phyloP scores from a whole-genome alignment of 1,140 invertebrate species.

The Magallana angulata region DNA sequence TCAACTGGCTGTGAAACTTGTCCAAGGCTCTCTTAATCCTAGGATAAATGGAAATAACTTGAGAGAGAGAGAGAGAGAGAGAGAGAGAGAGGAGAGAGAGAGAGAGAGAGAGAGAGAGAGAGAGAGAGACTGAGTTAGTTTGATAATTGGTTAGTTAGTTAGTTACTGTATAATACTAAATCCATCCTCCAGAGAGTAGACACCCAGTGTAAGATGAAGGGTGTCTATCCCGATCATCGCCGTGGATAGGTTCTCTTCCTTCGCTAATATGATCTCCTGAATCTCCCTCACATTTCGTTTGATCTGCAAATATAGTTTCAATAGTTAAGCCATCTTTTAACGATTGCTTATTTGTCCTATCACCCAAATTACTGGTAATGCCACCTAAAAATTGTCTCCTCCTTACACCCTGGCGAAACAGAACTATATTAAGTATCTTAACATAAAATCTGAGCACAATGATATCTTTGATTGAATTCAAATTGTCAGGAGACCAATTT shows the following conservation, averaged over 20 bases:
- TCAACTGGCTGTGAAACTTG: neutral
- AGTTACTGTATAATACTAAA: neutral
- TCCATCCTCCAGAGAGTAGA: neutral
- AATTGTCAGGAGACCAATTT: too few relatives aligned
- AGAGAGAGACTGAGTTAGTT: neutral
- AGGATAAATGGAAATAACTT: neutral
- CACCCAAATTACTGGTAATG: too few relatives aligned
- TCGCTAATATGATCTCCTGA: slow-evolving; percentile 3
- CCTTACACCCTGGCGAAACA: too few relatives aligned
- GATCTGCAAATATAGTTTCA: neutral
- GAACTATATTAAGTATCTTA: too few relatives aligned
- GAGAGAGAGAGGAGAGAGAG: neutral
- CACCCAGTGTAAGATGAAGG: neutral
- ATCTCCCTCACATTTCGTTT: neutral
- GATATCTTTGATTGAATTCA: too few relatives aligned
- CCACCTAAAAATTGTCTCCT: too few relatives aligned
- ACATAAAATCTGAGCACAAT: too few relatives aligned
- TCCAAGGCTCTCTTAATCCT: neutral
- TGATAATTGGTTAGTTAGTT: neutral
- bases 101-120: slow-evolving; percentile 11
- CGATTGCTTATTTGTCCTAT: too few relatives aligned
- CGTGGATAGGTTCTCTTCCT: neutral
- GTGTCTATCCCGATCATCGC: neutral
- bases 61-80: neutral
- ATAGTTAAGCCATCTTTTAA: too few relatives aligned